Base-by-base conservation (phyloP, 2,888 invertebrate species). In the Tribolium freemani region DNA sequence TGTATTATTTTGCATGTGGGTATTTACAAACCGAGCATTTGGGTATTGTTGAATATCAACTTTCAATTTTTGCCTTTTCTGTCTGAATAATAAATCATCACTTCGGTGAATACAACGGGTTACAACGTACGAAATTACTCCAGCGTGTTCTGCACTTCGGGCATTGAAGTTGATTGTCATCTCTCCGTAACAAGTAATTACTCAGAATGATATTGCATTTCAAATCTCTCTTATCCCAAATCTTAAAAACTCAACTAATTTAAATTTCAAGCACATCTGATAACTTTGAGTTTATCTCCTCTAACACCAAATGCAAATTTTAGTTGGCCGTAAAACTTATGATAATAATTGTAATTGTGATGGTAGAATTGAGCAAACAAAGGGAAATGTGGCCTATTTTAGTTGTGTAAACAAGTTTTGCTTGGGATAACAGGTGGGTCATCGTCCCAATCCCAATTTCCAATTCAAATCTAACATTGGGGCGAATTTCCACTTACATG, bases 371-470 rank as follows among this genome's bases (percentile, higher is more conserved):
- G 26, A 45, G 11, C 45, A 48, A 48, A 11, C 11, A 48, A 8
- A 48, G 11, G 5, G 11, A 11, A 57, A 58, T 44, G 45, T 58
- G 10, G 26, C 13, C n/a, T 38, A 58, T 5, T 13, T 10, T 16
- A 38, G 38, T 38, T 38, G 8, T 8, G 48, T 11, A 48, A 48
- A 48, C 48, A 48, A 11, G 48, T 48, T 48, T 48, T 48, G 45
- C 20, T 46, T 46, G n/a, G 21, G 21, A 48, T 50, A 61, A 50
- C 61, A 61, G 61, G 61, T 61, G 61, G 61, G 61, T 61, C 48
- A 50, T 26, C n/a, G 61, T 30, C 8, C 38, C 8, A n/a, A n/a
- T n/a, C n/a, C n/a, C n/a, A 56, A 44, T 45, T 58, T 58, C 26
- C 26, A 26, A 26, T 26, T 26, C 26, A 26, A 26, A 26, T 26